Base-by-base conservation (phyloP, 1,140 invertebrate species). In the Littorina saxatilis region DNA sequence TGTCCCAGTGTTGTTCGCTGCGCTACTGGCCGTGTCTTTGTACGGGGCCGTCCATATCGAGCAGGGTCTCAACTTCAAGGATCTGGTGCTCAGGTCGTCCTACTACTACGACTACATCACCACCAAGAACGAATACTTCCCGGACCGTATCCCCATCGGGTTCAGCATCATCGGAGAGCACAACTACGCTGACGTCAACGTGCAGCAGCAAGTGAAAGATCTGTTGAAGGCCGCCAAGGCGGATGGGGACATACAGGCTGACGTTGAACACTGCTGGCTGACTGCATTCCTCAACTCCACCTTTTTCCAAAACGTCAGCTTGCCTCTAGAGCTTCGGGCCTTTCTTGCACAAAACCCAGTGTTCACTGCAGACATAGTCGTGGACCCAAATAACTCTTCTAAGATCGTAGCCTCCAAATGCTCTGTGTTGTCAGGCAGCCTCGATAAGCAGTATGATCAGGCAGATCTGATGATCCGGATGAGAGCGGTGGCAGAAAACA, bases 21-120 rank as follows among this genome's bases (percentile, higher is more conserved):
- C 94, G 0, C 99, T 99, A 88, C 88, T 99, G 1, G 94, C 94
- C 0, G 96, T 97, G 0, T 97, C 97, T 0, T 94, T 97, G 58
- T 98, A 97, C 91, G 98, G 98, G 0, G 94, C 97, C 0, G 40
- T 96, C 96, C 0, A 96, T 83, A 95, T 99, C 39, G 83, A 91
- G 90, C 98, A 98, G 94, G 98, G 98, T 1, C 93, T 99, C 7
- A 96, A 98, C 87, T 93, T 93, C 27, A 87, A 90, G n/a, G 88
- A 92, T 73, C 78, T 93, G 5, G 86, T 93, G 3, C 77, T 90
- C 2, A 85, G 89, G 35, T 81, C 70, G 20, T 92, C 92, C 29
- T 92, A 93, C 68, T 85, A 78, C 70, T 40, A 82, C 27, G 82
- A 80, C 37, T 87, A 74, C 76, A 63, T 79, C 15, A 50, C 55